Evolutionary conservation across 2,797 vertebrate species (phyloP), one percentile per base, ranked within the genome.

Genomic region (Hipposideros larvatus): DNA sequence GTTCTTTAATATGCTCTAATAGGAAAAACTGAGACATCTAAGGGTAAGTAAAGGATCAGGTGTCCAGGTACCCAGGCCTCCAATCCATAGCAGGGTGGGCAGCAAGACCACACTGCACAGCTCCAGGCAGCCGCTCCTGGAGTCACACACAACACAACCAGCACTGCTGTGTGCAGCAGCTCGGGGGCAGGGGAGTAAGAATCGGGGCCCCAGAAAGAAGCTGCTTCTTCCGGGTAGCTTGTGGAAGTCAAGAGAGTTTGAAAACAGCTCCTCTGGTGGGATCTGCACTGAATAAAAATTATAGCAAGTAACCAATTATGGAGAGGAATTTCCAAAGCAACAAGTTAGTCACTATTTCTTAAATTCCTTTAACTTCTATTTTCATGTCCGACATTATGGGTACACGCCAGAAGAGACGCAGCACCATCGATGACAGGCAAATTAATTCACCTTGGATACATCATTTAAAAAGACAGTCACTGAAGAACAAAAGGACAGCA

Each of bases 181-280:
- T 1, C 1, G 5, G 26, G 31, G 21, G 28, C 21, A 7, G 5
- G 0, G 10, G 4, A 31, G 11, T 5, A 11, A 7, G 16, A 19
- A 24, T 11, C 0, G 0, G 19, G 43, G 68, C 43, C 22, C 82
- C 37, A 46, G 46, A 66, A 14, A 4, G 11, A n/a, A 51, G 41
- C 14, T 28, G 7, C 5, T 87, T 51, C n/a, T 43, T 61, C 5
- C 1, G 10, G 85, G 65, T 7, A 16, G 41, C 53, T 28, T 66
- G 26, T 65, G 48, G 28, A 88, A 84, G 55, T 74, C 85, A 61
- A 46, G 51, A 53, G 59, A 21, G 8, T n/a, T 22, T 73, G 63
- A 65, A 94, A 51, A 59, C n/a, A 59, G 61, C 28, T 57, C 46
- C 74, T 65, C 7, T 71, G 66, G 51, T 4, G 4, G 43, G 37